Evolutionary conservation across 2,888 invertebrate genomes (phyloP).

Genomic region (Corythucha ciliata): DNA sequence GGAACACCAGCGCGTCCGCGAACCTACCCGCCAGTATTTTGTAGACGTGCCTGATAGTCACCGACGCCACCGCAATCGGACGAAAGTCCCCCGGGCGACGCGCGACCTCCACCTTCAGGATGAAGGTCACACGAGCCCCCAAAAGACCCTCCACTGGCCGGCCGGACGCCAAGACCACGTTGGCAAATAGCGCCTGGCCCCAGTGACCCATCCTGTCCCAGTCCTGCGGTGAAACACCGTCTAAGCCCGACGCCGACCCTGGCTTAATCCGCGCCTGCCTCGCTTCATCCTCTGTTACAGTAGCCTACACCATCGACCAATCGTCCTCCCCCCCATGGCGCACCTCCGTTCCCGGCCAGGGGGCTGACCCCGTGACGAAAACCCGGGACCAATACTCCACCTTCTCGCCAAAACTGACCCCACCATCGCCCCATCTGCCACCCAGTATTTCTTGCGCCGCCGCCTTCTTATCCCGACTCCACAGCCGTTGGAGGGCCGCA

Average conservation of each 20-base stretch:
- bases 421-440: no score
- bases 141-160: background rate
- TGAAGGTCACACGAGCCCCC: constrained; percentile 12
- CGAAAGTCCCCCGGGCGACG: constrained; percentile 3
- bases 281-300: no score
- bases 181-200: constrained; percentile 7
- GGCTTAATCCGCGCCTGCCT: background rate
- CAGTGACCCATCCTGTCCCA: background rate
- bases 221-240: no score
- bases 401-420: no score
- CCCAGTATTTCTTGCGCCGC: no score
- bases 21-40: constrained; percentile 28
- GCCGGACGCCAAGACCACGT: constrained; percentile 17
- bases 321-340: background rate
- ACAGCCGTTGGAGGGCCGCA: no score
- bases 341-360: no score
- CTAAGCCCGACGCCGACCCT: no score
- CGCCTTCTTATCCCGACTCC: no score
- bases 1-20: background rate
- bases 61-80: constrained; percentile 25
- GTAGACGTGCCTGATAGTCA: constrained; percentile 26
- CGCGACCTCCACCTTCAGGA: constrained; percentile 15
- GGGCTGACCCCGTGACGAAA: no score
- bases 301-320: background rate
- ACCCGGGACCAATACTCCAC: no score